Conservation (phyloP, 2,113 vertebrate genomes). For the Anoplopoma fimbria region DNA sequence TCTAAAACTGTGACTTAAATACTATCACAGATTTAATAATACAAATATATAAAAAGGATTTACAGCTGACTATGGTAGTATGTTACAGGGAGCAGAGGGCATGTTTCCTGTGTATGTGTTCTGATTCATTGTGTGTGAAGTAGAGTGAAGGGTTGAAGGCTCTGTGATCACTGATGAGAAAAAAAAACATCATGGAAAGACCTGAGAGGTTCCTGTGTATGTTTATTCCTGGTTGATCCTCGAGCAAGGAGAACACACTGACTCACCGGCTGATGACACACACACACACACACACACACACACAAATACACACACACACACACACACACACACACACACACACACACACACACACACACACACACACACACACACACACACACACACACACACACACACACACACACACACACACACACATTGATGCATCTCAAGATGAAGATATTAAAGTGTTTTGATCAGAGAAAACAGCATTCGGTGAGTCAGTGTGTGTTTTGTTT, state of each 20-base stretch:
- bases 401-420: neutral
- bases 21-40: too few relatives aligned
- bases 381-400: neutral
- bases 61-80: neutral
- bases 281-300: conserved; percentile 23
- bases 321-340: conserved; percentile 7
- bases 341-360: neutral
- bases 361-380: neutral
- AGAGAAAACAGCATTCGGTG: neutral
- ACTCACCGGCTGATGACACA: conserved; percentile 2
- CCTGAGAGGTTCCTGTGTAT: neutral
- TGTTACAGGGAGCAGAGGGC: neutral
- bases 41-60: neutral
- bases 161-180: conserved; percentile 18
- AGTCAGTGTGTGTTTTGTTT: conserved; percentile 6
- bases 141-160: conserved; percentile 6
- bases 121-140: conserved; percentile 9
- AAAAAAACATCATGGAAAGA: conserved; percentile 11
- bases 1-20: neutral
- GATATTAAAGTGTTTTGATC: conserved; percentile 1
- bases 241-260: conserved; percentile 17
- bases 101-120: neutral
- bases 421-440: neutral
- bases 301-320: neutral
- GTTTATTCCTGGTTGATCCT: conserved; percentile 26